phyloP scores from a whole-genome alignment of 1,140 invertebrate genomes.

The Aporrectodea caliginosa region DNA sequence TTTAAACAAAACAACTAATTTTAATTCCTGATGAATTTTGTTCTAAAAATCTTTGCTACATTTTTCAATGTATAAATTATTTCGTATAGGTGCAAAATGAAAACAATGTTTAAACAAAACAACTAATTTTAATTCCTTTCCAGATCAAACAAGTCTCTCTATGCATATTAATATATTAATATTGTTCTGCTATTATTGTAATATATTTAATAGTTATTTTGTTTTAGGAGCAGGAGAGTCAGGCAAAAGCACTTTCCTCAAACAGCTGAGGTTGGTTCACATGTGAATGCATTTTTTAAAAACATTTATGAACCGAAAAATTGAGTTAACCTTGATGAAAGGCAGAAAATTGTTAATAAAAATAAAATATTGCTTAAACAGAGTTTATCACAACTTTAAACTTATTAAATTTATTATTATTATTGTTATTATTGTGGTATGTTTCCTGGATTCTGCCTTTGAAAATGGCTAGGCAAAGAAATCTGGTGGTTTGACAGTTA shows the following conservation, averaged over 20 bases:
- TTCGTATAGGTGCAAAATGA: not conserved
- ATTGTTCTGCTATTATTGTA: not conserved
- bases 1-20: not conserved
- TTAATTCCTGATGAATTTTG: too few relatives aligned
- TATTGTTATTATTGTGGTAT: too few relatives aligned
- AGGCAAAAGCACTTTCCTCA: conserved; percentile 91
- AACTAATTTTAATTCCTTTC: not conserved
- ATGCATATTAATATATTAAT: not conserved
- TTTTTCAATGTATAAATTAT: not conserved
- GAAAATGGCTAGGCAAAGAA: too few relatives aligned
- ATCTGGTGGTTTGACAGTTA: too few relatives aligned
- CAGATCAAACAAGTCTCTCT: too few relatives aligned
- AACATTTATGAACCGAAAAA: too few relatives aligned
- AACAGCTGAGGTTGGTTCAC: conserved; percentile 83
- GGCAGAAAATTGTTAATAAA: too few relatives aligned
- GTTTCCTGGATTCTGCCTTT: too few relatives aligned
- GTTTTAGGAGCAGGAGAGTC: conserved; percentile 66
- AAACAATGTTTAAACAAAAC: not conserved
- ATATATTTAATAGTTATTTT: conserved; percentile 51
- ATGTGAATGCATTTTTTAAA: not conserved
- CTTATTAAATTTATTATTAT: too few relatives aligned
- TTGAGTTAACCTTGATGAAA: too few relatives aligned
- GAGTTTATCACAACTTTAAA: too few relatives aligned
- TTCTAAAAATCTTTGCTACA: not conserved
- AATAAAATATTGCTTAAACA: too few relatives aligned